Conservation (phyloP, 2,113 vertebrate genomes). For the Gallinago jamesoni region DNA sequence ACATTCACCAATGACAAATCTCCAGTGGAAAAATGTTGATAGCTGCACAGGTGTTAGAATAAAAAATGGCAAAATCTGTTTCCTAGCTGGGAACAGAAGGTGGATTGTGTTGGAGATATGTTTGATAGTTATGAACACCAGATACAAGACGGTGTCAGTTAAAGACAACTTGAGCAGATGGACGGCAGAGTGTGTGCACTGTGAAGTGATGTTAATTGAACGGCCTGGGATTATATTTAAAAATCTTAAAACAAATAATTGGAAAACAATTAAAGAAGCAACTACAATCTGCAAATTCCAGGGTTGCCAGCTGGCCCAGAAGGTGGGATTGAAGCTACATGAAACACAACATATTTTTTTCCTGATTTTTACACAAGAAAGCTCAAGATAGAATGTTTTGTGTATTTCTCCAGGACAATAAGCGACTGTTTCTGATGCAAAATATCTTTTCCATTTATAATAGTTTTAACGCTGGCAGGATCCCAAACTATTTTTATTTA, state of each 20-base stretch:
- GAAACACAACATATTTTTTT: background rate
- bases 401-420: background rate
- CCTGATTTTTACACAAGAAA: background rate
- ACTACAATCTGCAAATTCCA: constrained; percentile 25
- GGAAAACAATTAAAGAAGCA: constrained; percentile 51
- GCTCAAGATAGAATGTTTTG: background rate
- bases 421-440: background rate
- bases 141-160: constrained; percentile 55
- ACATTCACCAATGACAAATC: background rate
- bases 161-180: constrained; percentile 69
- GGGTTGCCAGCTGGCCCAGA: constrained; percentile 26
- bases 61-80: constrained; percentile 61
- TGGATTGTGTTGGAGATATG: constrained; percentile 37
- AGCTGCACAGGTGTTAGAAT: constrained; percentile 43
- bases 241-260: constrained; percentile 32
- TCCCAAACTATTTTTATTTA: background rate
- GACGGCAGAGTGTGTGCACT: constrained; percentile 28
- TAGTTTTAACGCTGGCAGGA: background rate
- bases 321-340: constrained; percentile 19
- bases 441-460: background rate
- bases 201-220: constrained; percentile 65
- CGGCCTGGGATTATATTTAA: constrained; percentile 47
- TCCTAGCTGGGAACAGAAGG: constrained; percentile 69
- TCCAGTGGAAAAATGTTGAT: constrained; percentile 32
- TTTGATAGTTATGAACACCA: constrained; percentile 58